Evolutionary conservation across 2,888 invertebrate genomes (phyloP), one percentile per base, ranked within the genome.

Genomic region (Mellilla xanthometata): DNA sequence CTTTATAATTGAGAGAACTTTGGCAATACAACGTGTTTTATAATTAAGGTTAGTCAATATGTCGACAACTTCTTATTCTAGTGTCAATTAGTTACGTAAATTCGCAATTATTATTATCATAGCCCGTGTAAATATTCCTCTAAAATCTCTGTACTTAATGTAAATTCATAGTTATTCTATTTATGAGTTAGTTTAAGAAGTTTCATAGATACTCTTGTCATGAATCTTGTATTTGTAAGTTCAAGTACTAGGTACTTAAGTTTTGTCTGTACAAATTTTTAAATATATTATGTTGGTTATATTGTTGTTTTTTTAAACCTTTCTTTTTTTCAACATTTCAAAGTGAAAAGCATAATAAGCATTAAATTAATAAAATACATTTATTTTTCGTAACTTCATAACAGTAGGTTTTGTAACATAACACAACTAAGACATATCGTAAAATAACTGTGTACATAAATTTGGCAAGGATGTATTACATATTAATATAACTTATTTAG

Each of bases 271-370:
- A 87, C 83, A 87, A 86, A 86, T 77, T 71, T 76, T 76, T 73
- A 72, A 86, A 76, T 83, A 84, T 80, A 84, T 80, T 74, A 81
- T 76, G 85, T 86, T 87, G 81, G 73, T 79, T 81, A 77, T 50
- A 56, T 34, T 42, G 10, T 54, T 65, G 59, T 72, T 71, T 72
- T 24, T 58, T 47, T 58, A 6, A 3, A 5, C 3, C 15, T 3
- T 5, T n/a, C n/a, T n/a, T n/a, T n/a, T n/a, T n/a, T n/a, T n/a
- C n/a, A n/a, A n/a, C n/a, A n/a, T n/a, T n/a, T n/a, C n/a, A n/a
- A n/a, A n/a, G n/a, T n/a, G n/a, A n/a, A n/a, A n/a, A n/a, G n/a
- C n/a, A n/a, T n/a, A n/a, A n/a, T n/a, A n/a, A n/a, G n/a, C n/a
- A n/a, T n/a, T n/a, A n/a, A n/a, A n/a, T n/a, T n/a, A n/a, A n/a